These are phyloP conservation scores for Proales similis DNA, from an alignment of 1,140 invertebrate genomes.

Conservation along the genomic window DNA sequence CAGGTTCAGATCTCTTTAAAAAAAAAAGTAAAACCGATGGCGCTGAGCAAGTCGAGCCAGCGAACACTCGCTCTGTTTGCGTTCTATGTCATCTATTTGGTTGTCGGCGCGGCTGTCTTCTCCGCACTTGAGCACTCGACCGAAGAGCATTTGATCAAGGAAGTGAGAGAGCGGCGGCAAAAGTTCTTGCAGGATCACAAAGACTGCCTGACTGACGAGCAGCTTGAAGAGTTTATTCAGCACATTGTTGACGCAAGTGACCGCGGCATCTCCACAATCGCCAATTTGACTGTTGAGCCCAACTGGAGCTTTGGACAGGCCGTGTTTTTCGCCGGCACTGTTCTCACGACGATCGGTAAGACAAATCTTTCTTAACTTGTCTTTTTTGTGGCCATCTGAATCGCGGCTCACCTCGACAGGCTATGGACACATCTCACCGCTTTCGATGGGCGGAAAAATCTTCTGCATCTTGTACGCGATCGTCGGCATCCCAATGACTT, in stretches of 20 bases:
- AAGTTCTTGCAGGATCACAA: constrained; percentile 59
- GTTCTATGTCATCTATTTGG: constrained; percentile 12
- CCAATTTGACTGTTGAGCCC: constrained; percentile 64
- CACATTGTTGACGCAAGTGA: constrained; percentile 67
- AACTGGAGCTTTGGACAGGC: constrained; percentile 70
- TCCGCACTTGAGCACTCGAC: constrained; percentile 18
- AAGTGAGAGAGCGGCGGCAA: constrained; percentile 56
- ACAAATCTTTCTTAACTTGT: background rate
- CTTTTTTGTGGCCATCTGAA: background rate
- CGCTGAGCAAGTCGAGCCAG: constrained; percentile 7
- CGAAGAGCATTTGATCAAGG: constrained; percentile 54
- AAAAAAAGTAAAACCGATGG: constrained; percentile 22
- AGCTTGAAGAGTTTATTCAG: constrained; percentile 65
- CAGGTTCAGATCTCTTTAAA: too few relatives aligned
- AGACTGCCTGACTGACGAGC: constrained; percentile 59
- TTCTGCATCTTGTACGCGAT: constrained; percentile 54
- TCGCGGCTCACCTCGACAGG: constrained; percentile 40
- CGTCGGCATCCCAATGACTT: constrained; percentile 65
- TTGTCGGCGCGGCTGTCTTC: constrained; percentile 36
- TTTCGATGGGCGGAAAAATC: constrained; percentile 47
- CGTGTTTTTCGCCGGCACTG: constrained; percentile 96
- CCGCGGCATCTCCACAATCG: constrained; percentile 66
- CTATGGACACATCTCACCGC: constrained; percentile 51
- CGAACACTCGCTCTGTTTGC: constrained; percentile 10
- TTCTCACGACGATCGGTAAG: constrained; percentile 88